Evolutionary conservation across 2,113 vertebrate species (phyloP).

Genomic region (Amphiprion ocellaris): DNA sequence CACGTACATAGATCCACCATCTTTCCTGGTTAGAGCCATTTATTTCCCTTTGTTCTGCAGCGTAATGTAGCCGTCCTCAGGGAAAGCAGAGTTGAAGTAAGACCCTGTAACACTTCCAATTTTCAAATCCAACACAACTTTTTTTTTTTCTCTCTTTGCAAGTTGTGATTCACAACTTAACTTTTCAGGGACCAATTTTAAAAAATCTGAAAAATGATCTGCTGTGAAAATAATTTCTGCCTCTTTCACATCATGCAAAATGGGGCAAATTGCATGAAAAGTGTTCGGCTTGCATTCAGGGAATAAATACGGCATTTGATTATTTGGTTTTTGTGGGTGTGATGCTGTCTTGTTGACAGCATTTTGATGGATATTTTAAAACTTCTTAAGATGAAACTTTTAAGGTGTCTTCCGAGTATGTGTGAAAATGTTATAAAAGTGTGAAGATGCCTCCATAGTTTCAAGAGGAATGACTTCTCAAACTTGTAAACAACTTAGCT

Average conservation of each 20-base stretch:
- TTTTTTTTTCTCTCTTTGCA: constrained; percentile 7
- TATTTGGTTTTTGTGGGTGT: constrained; percentile 5
- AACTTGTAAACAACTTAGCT: not conserved
- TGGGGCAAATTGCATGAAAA: constrained; percentile 11
- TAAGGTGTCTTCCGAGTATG: not conserved
- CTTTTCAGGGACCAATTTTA: not conserved
- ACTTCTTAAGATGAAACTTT: not conserved
- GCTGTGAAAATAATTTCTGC: not conserved
- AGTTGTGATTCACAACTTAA: constrained; percentile 24
- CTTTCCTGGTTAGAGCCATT: constrained; percentile 58
- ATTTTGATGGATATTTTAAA: constrained; percentile 25
- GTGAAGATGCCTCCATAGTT: constrained; percentile 8
- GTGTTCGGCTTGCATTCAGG: not conserved
- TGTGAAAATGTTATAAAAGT: constrained; percentile 22
- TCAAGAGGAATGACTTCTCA: not conserved
- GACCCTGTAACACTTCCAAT: constrained; percentile 36
- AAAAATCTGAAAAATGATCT: not conserved
- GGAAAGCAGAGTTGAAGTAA: constrained; percentile 35
- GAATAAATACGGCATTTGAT: constrained; percentile 22
- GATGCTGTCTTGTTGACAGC: constrained; percentile 11
- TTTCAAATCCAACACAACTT: constrained; percentile 29
- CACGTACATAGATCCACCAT: not conserved
- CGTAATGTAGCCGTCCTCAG: constrained; percentile 45
- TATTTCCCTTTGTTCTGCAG: constrained; percentile 65
- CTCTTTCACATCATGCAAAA: not conserved